phyloP scores from a whole-genome alignment of 2,888 invertebrate genomes.

The Aradus depressus region DNA sequence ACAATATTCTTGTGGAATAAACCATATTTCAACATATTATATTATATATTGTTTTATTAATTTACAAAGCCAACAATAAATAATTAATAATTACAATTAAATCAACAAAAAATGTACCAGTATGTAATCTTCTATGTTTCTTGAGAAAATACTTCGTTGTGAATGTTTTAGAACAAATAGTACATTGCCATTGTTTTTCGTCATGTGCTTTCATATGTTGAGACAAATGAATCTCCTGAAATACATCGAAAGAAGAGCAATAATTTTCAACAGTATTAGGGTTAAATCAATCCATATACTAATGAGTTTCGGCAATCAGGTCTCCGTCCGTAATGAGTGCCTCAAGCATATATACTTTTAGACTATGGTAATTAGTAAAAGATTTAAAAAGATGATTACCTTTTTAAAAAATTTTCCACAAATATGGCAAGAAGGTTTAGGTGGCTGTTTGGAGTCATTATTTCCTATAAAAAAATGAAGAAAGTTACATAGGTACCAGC shows the following conservation, averaged over 20 bases:
- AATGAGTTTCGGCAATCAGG: too few relatives aligned
- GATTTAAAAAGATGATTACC: constrained; percentile 14
- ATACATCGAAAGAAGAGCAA: too few relatives aligned
- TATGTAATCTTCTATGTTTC: constrained; percentile 77
- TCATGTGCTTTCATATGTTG: constrained; percentile 45
- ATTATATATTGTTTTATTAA: too few relatives aligned
- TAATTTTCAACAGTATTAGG: too few relatives aligned
- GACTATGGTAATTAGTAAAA: neutral
- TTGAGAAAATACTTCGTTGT: constrained; percentile 82
- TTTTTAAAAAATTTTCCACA: constrained; percentile 29
- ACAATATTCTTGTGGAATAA: too few relatives aligned
- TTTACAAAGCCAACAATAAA: too few relatives aligned
- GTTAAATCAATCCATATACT: too few relatives aligned
- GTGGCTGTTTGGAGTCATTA: constrained; percentile 6
- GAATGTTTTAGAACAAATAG: constrained; percentile 70
- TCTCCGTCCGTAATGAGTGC: too few relatives aligned
- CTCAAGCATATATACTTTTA: too few relatives aligned
- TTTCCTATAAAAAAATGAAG: neutral
- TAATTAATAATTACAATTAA: too few relatives aligned
- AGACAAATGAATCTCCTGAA: constrained; percentile 40
- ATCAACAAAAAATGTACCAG: constrained; percentile 43
- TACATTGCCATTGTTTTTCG: constrained; percentile 76
- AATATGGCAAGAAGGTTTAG: constrained; percentile 21
- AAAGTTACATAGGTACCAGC: neutral
- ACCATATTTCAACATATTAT: too few relatives aligned